These are phyloP conservation scores for Lampris megalopsis DNA, from an alignment of 2,113 vertebrate species.

Conservation along the genomic window DNA sequence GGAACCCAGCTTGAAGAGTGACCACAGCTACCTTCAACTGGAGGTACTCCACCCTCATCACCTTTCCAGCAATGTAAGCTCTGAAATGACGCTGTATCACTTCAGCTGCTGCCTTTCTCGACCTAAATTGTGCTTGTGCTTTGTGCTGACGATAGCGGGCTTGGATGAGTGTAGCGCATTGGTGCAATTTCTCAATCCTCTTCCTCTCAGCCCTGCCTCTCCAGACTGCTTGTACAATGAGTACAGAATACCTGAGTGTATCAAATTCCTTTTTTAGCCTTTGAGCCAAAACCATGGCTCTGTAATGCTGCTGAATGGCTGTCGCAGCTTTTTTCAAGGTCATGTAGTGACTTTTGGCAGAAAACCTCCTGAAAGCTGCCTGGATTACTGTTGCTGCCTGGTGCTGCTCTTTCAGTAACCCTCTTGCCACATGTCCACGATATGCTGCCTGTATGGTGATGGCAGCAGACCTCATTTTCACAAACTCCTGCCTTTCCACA, in stretches of 20 bases:
- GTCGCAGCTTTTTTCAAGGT: slow-evolving; percentile 65
- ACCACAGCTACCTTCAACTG: slow-evolving; percentile 70
- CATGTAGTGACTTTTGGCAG: slow-evolving; percentile 71
- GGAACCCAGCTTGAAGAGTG: slow-evolving; percentile 84
- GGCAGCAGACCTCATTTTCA: slow-evolving; percentile 75
- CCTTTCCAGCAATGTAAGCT: slow-evolving; percentile 70
- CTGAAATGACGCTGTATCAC: slow-evolving; percentile 84
- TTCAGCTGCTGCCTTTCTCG: slow-evolving; percentile 72
- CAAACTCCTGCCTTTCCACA: slow-evolving; percentile 68
- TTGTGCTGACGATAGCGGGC: slow-evolving; percentile 82
- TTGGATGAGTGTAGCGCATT: slow-evolving; percentile 84
- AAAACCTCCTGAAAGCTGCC: slow-evolving; percentile 79
- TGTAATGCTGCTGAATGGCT: slow-evolving; percentile 82
- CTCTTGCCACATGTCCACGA: slow-evolving; percentile 81
- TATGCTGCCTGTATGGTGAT: slow-evolving; percentile 85
- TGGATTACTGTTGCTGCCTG: slow-evolving; percentile 85
- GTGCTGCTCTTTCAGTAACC: slow-evolving; percentile 61
- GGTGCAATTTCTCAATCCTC: slow-evolving; percentile 63
- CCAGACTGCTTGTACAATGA: slow-evolving; percentile 87
- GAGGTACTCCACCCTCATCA: slow-evolving; percentile 67
- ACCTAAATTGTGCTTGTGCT: slow-evolving; percentile 71
- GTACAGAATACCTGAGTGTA: slow-evolving; percentile 51
- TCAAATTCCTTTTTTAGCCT: slow-evolving; percentile 68
- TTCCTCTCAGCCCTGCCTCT: slow-evolving; percentile 80
- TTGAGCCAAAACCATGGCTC: slow-evolving; percentile 73